These are phyloP conservation scores for Gasterosteus nipponicus DNA, from an alignment of 2,113 vertebrate genomes.

Conservation along the genomic window DNA sequence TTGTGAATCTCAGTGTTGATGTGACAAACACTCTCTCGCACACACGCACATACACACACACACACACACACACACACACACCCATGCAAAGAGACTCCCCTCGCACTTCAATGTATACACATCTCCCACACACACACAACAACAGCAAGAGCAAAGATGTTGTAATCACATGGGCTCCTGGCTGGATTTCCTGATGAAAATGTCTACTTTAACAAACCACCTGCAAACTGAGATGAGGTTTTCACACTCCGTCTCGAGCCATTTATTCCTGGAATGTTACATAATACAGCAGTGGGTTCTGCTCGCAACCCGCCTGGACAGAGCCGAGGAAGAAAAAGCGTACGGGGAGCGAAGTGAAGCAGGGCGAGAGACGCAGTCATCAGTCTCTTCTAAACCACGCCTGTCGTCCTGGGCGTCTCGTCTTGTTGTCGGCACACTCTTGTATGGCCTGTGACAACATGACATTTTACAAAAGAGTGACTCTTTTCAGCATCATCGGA, in stretches of 20 bases:
- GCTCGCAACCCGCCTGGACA: slow-evolving; percentile 46
- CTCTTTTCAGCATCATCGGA: background rate
- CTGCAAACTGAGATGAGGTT: slow-evolving; percentile 56
- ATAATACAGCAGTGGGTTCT: slow-evolving; percentile 60
- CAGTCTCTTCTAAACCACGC: background rate
- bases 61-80: slow-evolving; percentile 28
- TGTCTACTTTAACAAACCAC: slow-evolving; percentile 58
- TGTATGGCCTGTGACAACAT: slow-evolving; percentile 43
- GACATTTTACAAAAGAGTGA: background rate
- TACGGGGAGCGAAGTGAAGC: background rate
- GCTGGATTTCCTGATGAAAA: slow-evolving; percentile 30
- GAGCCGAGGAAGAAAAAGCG: too few relatives aligned
- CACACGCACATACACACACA: slow-evolving; percentile 25
- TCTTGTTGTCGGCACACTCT: slow-evolving; percentile 2
- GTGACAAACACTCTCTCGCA: slow-evolving; percentile 36
- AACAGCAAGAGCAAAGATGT: slow-evolving; percentile 6
- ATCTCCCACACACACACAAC: slow-evolving; percentile 26
- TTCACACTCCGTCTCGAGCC: slow-evolving; percentile 50
- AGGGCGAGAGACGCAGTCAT: slow-evolving; percentile 27
- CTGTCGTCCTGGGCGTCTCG: slow-evolving; percentile 9
- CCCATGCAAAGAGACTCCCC: slow-evolving; percentile 29
- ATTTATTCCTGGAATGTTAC: slow-evolving; percentile 72
- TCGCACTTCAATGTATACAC: slow-evolving; percentile 45
- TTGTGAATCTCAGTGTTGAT: slow-evolving; percentile 54
- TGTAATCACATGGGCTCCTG: slow-evolving; percentile 12